These are phyloP conservation scores for Celastrina argiolus DNA, from an alignment of 2,888 invertebrate species.

Conservation along the genomic window DNA sequence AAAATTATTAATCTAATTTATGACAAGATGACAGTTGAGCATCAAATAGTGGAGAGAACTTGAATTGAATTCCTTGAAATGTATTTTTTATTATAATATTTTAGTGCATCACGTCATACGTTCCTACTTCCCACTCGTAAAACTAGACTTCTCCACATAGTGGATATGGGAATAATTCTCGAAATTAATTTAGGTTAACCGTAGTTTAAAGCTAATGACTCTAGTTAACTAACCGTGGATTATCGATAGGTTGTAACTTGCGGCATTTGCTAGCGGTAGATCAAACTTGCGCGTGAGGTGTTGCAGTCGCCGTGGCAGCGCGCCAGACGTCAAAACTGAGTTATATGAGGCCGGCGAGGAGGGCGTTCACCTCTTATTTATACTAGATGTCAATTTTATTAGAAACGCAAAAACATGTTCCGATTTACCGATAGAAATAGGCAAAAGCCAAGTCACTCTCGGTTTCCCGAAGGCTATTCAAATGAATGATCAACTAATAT, in stretches of 20 bases:
- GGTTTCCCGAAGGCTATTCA: too few species aligned
- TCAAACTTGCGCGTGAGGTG: not conserved
- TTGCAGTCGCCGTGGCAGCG: constrained; percentile 29
- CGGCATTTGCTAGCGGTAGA: not conserved
- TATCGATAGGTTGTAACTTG: not conserved
- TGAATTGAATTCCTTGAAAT: too few species aligned
- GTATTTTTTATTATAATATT: too few species aligned
- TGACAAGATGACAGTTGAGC: not conserved
- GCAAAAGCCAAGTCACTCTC: too few species aligned
- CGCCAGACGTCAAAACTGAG: constrained; percentile 34
- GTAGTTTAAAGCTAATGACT: not conserved
- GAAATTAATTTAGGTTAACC: too few species aligned
- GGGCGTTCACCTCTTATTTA: constrained; percentile 31
- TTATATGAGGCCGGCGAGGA: constrained; percentile 31
- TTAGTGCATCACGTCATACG: too few species aligned
- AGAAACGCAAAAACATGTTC: not conserved
- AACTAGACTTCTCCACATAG: too few species aligned
- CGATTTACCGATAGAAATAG: not conserved
- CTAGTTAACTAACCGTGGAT: not conserved
- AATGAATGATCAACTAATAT: too few species aligned
- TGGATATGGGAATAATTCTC: too few species aligned
- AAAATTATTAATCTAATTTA: not conserved
- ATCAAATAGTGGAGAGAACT: too few species aligned
- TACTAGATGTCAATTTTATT: constrained; percentile 15
- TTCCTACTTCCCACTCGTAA: too few species aligned